phyloP scores from a whole-genome alignment of 2,888 invertebrate species.

The Therioaphis trifolii region DNA sequence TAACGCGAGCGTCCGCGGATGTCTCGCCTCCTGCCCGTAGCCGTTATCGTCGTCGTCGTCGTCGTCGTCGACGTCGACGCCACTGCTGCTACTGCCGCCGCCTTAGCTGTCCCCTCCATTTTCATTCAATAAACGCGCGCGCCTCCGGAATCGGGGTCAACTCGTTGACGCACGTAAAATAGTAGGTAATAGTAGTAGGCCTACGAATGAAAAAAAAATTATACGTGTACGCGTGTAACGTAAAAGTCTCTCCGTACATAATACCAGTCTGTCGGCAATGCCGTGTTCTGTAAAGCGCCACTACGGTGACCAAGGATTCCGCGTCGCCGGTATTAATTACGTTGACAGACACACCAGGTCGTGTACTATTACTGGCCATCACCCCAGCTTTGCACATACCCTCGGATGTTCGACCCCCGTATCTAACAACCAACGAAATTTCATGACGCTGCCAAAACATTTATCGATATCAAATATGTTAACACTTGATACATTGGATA shows the following conservation, averaged over 20 bases:
- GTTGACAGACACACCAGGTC: too few relatives aligned
- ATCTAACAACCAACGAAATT: too few relatives aligned
- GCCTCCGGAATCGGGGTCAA: constrained; percentile 56
- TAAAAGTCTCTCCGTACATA: background rate
- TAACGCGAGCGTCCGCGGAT: constrained; percentile 48
- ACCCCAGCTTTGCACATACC: too few relatives aligned
- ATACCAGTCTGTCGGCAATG: background rate
- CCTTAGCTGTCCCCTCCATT: constrained; percentile 6
- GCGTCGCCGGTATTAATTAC: constrained; percentile 17
- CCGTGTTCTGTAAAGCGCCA: background rate
- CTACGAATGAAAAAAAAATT: background rate
- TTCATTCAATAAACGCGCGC: constrained; percentile 54
- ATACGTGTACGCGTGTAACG: too few relatives aligned
- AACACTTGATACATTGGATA: too few relatives aligned
- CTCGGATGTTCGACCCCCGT: too few relatives aligned
- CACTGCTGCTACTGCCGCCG: background rate
- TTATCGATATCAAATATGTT: too few relatives aligned
- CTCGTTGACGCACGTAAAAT: constrained; percentile 11
- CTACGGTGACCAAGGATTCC: background rate
- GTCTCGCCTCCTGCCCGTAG: constrained; percentile 32
- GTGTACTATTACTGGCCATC: background rate
- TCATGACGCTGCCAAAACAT: too few relatives aligned
- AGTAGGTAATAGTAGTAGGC: background rate
- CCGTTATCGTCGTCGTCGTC: constrained; percentile 9
- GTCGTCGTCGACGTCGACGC: constrained; percentile 3